Base-by-base conservation (phyloP, 1,140 invertebrate species). In the Callitettix versicolor region DNA sequence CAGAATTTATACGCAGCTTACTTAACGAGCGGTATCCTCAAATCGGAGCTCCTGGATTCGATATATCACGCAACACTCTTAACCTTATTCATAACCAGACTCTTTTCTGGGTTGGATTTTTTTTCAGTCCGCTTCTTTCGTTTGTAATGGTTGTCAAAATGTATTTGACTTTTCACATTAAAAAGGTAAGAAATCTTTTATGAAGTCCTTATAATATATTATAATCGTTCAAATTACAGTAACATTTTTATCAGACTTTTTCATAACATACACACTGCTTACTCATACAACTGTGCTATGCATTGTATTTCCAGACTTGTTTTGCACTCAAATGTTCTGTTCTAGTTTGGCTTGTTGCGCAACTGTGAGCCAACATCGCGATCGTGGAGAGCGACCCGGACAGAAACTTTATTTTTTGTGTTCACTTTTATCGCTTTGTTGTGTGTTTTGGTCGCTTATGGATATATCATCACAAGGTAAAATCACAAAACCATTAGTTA, bases 51-150 rank as follows among this genome's bases (percentile, higher is more conserved):
- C 76, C 81, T 14, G 79, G 84, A 64, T 89, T 88, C 70, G 77
- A 85, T 66, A 81, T 87, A 38, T 79, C 81, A 24, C 75, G 76
- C 60, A 82, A 83, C 65, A 85, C 83, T 0, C 69, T 87, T 14
- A 79, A 83, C 55, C 68, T 88, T 15, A 80, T 88, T 55, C 87
- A 86, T 71, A 86, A 84, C 66, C 84, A 88, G 64, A 78, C 77
- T 4, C 66, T 87, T 46, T 77, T 86, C 58, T 87, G 82, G 83
- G 73, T 84, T 15, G 84, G 81, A 12, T 70, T 84, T 49, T 76
- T 80, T 59, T 84, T 83, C 67, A 78, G 78, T 36, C 85, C 85
- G 6, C 62, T 80, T 6, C 68, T 86, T 52, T 73, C 77, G 2
- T 58, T 77, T 0, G 68, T 82, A 0, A 76, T 83, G 1, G 67